phyloP scores from a whole-genome alignment of 2,797 vertebrate genomes.

The Nyctibius grandis region DNA sequence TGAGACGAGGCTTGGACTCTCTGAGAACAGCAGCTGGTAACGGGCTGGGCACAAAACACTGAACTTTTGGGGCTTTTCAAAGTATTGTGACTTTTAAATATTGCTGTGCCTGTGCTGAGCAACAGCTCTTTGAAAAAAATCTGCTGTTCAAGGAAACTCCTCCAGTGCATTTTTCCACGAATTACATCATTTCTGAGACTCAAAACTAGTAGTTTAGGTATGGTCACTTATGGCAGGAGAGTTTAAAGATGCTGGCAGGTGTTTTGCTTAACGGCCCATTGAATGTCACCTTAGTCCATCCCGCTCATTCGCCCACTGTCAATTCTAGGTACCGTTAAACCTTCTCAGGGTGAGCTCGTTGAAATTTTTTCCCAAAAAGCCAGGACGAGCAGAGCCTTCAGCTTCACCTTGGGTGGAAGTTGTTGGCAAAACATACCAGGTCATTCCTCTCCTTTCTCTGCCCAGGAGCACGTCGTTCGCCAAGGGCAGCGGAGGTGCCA shows the following conservation, averaged over 20 bases:
- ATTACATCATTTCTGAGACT: not conserved
- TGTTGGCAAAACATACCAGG: not conserved
- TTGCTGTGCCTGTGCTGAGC: not conserved
- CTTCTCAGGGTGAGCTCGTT: not conserved
- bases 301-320: not conserved
- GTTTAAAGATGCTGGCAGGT: not conserved
- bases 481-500: not conserved
- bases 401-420: not conserved
- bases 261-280: rapidly evolving
- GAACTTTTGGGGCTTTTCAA: not conserved
- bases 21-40: rapidly evolving
- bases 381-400: not conserved
- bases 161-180: not conserved
- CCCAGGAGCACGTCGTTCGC: rapidly evolving
- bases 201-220: no score
- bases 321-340: not conserved
- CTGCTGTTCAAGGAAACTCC: not conserved
- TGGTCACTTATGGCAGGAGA: rapidly evolving
- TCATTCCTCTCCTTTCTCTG: not conserved
- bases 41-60: rapidly evolving
- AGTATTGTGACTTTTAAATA: not conserved
- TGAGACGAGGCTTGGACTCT: rapidly evolving
- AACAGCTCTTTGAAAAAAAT: not conserved
- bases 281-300: not conserved
- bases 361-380: not conserved